phyloP scores from a whole-genome alignment of 2,797 vertebrate species.

The Gallirallus australis region DNA sequence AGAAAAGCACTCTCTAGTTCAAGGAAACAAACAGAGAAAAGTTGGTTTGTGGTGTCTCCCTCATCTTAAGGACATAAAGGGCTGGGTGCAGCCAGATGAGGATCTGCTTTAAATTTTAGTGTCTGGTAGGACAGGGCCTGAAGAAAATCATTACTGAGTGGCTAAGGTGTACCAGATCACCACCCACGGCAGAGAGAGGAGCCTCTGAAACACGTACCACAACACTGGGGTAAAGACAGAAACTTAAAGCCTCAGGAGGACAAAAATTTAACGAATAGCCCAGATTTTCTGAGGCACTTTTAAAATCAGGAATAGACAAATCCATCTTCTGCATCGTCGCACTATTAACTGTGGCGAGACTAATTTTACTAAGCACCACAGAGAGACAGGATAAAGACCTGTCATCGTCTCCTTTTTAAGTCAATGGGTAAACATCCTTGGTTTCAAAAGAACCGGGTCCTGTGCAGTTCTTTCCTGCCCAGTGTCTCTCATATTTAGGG shows the following conservation, averaged over 20 bases:
- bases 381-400: conserved; percentile 5
- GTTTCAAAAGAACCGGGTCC: conserved; percentile 7
- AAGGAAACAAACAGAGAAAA: neutral
- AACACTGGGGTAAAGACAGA: neutral
- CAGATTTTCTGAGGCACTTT: neutral
- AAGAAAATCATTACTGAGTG: neutral
- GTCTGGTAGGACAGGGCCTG: neutral
- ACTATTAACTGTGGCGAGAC: neutral
- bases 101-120: neutral
- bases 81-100: neutral
- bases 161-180: neutral
- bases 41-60: neutral
- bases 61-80: neutral
- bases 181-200: neutral
- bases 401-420: neutral
- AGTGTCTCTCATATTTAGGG: neutral
- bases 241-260: neutral
- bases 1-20: neutral
- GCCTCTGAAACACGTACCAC: neutral
- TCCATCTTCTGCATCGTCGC: neutral
- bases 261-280: neutral
- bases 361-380: neutral
- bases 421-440: conserved; percentile 42
- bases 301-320: neutral
- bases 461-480: neutral